Evolutionary conservation across 1,140 invertebrate genomes (phyloP).

Genomic region (Zaprionus inermis): DNA sequence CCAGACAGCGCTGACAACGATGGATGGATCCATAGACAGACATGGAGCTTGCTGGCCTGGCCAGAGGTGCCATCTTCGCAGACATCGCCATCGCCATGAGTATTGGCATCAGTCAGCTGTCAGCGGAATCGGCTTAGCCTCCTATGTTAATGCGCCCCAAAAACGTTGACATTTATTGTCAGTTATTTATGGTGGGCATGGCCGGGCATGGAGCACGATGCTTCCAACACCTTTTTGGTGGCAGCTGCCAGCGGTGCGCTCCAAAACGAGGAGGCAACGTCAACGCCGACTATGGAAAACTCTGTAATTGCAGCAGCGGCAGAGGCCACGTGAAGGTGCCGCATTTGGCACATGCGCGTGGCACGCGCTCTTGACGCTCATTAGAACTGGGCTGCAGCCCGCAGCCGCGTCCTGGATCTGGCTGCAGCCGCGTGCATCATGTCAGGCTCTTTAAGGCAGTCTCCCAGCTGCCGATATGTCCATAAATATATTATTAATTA

Average conservation of each 20-base stretch:
- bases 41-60: neutral
- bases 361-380: constrained; percentile 73
- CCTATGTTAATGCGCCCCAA: constrained; percentile 77
- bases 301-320: constrained; percentile 48
- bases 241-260: constrained; percentile 44
- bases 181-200: constrained; percentile 75
- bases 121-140: constrained; percentile 72
- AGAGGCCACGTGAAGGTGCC: constrained; percentile 61
- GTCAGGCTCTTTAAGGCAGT: constrained; percentile 34
- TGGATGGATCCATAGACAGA: constrained; percentile 32
- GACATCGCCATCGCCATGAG: neutral
- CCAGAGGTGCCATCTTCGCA: constrained; percentile 1
- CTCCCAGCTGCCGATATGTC: constrained; percentile 51
- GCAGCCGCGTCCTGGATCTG: neutral
- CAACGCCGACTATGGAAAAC: constrained; percentile 44
- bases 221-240: constrained; percentile 66
- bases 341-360: constrained; percentile 65
- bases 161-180: constrained; percentile 78
- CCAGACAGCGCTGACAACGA: constrained; percentile 41
- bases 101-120: constrained; percentile 54
- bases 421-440: constrained; percentile 19
- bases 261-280: constrained; percentile 32
- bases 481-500: constrained; percentile 77
- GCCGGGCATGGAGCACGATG: constrained; percentile 30
- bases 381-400: constrained; percentile 52